Conservation (phyloP, 2,888 invertebrate species). For the Epistrophella euchroma region DNA sequence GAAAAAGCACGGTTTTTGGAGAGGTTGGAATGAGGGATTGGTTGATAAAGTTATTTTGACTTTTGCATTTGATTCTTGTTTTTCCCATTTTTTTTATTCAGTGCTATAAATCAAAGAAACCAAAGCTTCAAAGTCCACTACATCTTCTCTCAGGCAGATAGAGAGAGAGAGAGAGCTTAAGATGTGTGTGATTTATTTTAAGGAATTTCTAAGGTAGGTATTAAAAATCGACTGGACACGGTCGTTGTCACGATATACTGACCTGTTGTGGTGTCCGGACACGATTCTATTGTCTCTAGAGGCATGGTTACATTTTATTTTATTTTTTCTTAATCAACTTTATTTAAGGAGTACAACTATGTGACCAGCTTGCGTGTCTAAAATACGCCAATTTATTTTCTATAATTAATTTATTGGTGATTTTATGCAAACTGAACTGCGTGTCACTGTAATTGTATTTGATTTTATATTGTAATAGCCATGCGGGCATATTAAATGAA, state of each 20-base stretch:
- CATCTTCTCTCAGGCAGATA: conserved; percentile 47
- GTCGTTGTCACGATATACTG: conserved; percentile 54
- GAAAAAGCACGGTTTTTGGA: conserved; percentile 25
- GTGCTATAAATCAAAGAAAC: conserved; percentile 58
- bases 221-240: conserved; percentile 28
- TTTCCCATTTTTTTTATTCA: neutral
- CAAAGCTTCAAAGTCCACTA: conserved; percentile 37
- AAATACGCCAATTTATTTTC: conserved; percentile 47
- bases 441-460: conserved; percentile 25
- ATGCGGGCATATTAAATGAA: conserved; percentile 47
- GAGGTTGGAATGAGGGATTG: neutral
- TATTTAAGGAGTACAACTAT: conserved; percentile 1
- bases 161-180: conserved; percentile 15
- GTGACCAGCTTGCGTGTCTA: conserved; percentile 50
- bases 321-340: conserved; percentile 14
- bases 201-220: conserved; percentile 8
- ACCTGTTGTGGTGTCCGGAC: conserved; percentile 17
- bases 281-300: conserved; percentile 56
- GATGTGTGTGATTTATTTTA: conserved; percentile 41
- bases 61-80: neutral
- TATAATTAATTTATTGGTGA: conserved; percentile 68
- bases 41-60: conserved; percentile 27
- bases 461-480: conserved; percentile 13
- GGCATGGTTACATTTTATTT: conserved; percentile 41
- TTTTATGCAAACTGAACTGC: conserved; percentile 27